Percentiles rank a stretch among this genome's conserved stretches.
phyloP scores from a whole-genome alignment of 1,140 invertebrate genomes.

The Trigoniulus corallinus region DNA sequence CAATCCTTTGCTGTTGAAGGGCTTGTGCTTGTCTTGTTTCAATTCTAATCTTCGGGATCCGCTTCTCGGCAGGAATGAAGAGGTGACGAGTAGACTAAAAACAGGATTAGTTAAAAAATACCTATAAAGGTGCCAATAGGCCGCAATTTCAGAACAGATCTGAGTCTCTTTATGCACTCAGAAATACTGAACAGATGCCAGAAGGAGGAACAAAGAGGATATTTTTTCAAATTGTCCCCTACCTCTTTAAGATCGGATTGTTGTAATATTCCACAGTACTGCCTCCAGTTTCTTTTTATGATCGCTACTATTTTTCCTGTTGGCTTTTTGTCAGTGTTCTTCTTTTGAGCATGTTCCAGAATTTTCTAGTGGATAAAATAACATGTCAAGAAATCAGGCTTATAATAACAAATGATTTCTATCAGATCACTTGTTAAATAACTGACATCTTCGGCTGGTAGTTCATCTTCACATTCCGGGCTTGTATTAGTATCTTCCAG shows the following conservation, averaged over 20 bases:
- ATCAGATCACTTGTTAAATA: constrained; percentile 18
- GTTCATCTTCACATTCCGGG: constrained; percentile 9
- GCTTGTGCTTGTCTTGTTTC: constrained; percentile 74
- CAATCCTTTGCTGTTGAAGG: constrained; percentile 65
- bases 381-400: constrained; percentile 15
- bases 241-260: constrained; percentile 56
- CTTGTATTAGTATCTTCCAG: constrained; percentile 39
- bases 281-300: constrained; percentile 87
- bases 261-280: constrained; percentile 88
- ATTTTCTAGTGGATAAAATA: constrained; percentile 10
- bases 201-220: neutral
- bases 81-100: constrained; percentile 52
- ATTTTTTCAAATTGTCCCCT: too few species aligned
- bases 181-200: too few species aligned
- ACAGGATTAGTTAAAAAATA: constrained; percentile 4
- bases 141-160: too few species aligned
- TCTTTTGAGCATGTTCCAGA: constrained; percentile 8
- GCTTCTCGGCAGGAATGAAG: constrained; percentile 75
- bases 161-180: too few species aligned
- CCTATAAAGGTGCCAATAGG: too few species aligned
- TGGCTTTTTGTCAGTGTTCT: constrained; percentile 38
- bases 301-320: constrained; percentile 88
- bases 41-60: constrained; percentile 78
- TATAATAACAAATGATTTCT: constrained; percentile 20
- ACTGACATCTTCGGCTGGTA: neutral